These are phyloP conservation scores for Trachelus stipa DNA, from an alignment of 2,888 invertebrate species.

Conservation along the genomic window DNA sequence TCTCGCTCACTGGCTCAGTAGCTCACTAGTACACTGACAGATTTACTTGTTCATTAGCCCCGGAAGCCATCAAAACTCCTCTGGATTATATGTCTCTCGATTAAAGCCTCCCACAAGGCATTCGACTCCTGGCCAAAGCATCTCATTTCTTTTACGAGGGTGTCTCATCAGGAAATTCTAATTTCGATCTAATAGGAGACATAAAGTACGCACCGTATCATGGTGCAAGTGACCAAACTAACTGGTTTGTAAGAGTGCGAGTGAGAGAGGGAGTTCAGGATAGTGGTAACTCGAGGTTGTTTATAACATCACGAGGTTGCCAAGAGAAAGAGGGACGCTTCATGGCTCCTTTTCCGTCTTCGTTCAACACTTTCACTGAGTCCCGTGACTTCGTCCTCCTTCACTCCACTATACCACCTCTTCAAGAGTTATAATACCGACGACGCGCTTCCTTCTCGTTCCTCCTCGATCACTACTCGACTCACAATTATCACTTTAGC, in stretches of 20 bases:
- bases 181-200: neutral
- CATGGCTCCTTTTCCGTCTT: conserved; percentile 7
- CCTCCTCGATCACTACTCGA: neutral
- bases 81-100: neutral
- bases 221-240: neutral
- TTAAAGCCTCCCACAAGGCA: neutral
- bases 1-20: neutral
- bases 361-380: conserved; percentile 34
- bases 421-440: neutral
- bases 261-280: neutral
- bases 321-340: neutral
- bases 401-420: conserved; percentile 18
- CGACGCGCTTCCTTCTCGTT: neutral
- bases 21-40: neutral
- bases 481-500: neutral
- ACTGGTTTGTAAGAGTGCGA: neutral
- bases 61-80: neutral
- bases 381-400: conserved; percentile 47
- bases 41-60: neutral
- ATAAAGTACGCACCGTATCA: neutral
- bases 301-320: neutral
- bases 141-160: neutral
- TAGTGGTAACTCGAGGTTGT: conserved; percentile 5
- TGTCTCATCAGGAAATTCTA: neutral
- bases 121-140: neutral